Evolutionary conservation across 2,797 vertebrate species (phyloP), one percentile per base, ranked within the genome.

Genomic region (Enteromius paludinosus): DNA sequence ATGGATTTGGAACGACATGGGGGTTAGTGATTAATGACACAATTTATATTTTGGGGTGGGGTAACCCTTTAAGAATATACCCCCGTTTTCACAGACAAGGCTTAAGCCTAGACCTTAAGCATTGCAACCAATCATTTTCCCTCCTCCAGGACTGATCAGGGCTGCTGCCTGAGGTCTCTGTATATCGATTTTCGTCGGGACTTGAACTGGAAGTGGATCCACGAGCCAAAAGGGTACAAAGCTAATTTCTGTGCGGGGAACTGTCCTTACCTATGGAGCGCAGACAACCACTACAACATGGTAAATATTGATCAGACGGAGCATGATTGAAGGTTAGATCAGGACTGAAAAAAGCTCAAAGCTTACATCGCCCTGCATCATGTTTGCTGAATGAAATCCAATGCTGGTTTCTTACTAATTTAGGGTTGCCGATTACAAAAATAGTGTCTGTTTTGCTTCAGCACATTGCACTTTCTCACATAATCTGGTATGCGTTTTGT

Each of bases 191-290:
- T 96, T 90, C 93, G 95, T 28, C 93, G 94, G 14, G 95, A 96
- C 92, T 92, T 96, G 84, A 95, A 95, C 89, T 96, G 95, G 95
- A 96, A 95, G 88, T 96, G 95, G 95, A 96, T 96, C 87, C 95
- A 95, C 14, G 95, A 96, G 88, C 95, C 95, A 52, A 95, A 95
- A 90, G 95, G 95, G 71, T 96, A 96, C 91, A 94, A 92, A 87
- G 95, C 95, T 62, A 96, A 96, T 89, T 96, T 96, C 90, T 96
- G 95, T 79, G 94, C 95, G 2, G 95, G 95, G 25, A 95, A 91
- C 88, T 96, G 95, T 86, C 95, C 95, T 3, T 96, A 96, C 89
- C 90, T 96, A 87, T 96, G 95, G 95, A 96, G 95, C 6, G 94
- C 94, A 77, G 95, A 96, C 92, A 96, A 93, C 90, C 95, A 96